These are phyloP conservation scores for Plectropomus leopardus DNA, from an alignment of 2,113 vertebrate genomes.

Conservation along the genomic window DNA sequence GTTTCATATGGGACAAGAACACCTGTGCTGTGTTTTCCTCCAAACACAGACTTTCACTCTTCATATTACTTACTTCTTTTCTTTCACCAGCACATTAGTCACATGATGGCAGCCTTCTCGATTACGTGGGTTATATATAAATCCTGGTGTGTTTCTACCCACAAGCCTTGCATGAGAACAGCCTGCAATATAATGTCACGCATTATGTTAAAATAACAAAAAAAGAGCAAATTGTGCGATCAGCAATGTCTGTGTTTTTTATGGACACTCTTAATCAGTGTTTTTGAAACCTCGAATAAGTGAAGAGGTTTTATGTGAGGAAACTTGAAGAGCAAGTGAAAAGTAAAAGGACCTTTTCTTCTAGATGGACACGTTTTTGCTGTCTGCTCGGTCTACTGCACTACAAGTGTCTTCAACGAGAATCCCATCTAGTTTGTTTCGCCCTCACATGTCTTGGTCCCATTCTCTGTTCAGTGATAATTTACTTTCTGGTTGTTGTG, in stretches of 20 bases:
- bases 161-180: too few species aligned
- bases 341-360: not conserved
- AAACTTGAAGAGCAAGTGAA: not conserved
- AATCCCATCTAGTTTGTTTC: constrained; percentile 6
- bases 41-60: too few species aligned
- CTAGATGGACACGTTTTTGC: not conserved
- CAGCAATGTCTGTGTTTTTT: not conserved
- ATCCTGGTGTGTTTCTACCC: too few species aligned
- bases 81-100: too few species aligned
- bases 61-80: too few species aligned
- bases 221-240: not conserved
- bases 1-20: too few species aligned
- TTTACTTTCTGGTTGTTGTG: constrained; percentile 12
- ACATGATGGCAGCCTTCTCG: too few species aligned
- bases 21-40: too few species aligned
- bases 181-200: not conserved
- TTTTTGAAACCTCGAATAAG: not conserved
- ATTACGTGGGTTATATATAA: too few species aligned
- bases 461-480: constrained; percentile 9
- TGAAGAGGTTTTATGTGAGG: not conserved
- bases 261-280: not conserved
- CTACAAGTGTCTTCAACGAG: constrained; percentile 5
- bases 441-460: not conserved
- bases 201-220: not conserved
- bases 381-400: not conserved